phyloP scores from a whole-genome alignment of 2,888 invertebrate genomes.

The Caenorhabditis sp. region DNA sequence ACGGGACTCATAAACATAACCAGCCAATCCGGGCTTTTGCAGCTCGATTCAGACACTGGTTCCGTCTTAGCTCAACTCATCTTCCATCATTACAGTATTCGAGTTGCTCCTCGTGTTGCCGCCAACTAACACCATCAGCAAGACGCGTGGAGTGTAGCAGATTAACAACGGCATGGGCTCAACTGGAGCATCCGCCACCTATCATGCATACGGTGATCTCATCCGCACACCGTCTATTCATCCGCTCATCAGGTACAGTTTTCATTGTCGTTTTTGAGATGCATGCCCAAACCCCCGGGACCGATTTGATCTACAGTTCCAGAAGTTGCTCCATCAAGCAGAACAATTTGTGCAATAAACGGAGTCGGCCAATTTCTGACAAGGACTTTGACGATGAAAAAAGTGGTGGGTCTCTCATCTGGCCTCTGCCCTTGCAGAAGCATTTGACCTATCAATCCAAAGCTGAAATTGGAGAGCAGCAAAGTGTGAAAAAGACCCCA shows the following conservation, averaged over 20 bases:
- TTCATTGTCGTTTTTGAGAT: neutral
- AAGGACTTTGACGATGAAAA: slow-evolving; percentile 63
- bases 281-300: slow-evolving; percentile 25
- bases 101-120: slow-evolving; percentile 57
- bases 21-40: neutral
- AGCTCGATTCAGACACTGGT: neutral
- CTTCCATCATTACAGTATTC: slow-evolving; percentile 63
- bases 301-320: slow-evolving; percentile 32
- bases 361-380: slow-evolving; percentile 63
- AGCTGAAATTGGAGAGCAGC: slow-evolving; percentile 21
- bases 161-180: slow-evolving; percentile 73
- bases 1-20: slow-evolving; percentile 34
- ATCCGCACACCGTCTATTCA: slow-evolving; percentile 78
- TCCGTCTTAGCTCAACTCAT: slow-evolving; percentile 7
- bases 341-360: slow-evolving; percentile 63
- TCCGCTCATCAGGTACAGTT: slow-evolving; percentile 69
- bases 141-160: slow-evolving; percentile 39
- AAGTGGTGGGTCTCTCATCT: slow-evolving; percentile 45
- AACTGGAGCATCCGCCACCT: slow-evolving; percentile 76
- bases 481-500: slow-evolving; percentile 49
- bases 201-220: slow-evolving; percentile 76
- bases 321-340: slow-evolving; percentile 67
- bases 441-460: slow-evolving; percentile 34
- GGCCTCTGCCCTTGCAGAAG: neutral
- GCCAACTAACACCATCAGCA: slow-evolving; percentile 47